Percentiles rank a stretch among this genome's conserved stretches.
phyloP scores from a whole-genome alignment of 2,113 vertebrate genomes.

The Siniperca knerii region DNA sequence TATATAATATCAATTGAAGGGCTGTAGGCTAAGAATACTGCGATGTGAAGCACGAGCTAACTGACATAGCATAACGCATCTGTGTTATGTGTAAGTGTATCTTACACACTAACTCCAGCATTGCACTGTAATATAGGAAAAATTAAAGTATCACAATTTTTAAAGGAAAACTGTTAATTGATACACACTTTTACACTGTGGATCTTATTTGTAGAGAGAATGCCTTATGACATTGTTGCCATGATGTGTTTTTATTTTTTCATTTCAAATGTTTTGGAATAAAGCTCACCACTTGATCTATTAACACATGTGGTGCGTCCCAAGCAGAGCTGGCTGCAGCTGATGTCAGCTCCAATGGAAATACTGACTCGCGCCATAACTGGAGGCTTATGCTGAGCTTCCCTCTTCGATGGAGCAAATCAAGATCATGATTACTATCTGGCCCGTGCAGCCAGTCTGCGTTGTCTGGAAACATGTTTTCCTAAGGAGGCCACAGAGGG shows the following conservation, averaged over 20 bases:
- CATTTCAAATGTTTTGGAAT: constrained; percentile 34
- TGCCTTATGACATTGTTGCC: not conserved
- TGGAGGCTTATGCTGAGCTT: constrained; percentile 60
- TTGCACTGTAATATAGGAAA: not conserved
- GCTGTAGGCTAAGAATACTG: not conserved
- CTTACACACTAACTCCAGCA: too few species aligned
- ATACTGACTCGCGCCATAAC: constrained; percentile 70
- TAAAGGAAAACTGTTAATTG: not conserved
- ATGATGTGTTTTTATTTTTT: not conserved
- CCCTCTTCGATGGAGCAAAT: constrained; percentile 72
- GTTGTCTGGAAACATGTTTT: constrained; percentile 80
- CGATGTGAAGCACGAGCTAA: not conserved
- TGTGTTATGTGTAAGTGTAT: not conserved
- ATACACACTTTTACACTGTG: not conserved
- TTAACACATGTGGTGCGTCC: constrained; percentile 40
- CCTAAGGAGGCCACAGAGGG: constrained; percentile 78
- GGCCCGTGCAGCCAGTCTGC: constrained; percentile 69
- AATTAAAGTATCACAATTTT: not conserved
- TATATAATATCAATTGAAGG: not conserved
- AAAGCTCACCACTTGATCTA: constrained; percentile 23
- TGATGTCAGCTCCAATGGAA: constrained; percentile 66
- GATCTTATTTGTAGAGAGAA: not conserved
- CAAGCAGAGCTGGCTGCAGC: constrained; percentile 27
- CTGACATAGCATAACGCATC: not conserved
- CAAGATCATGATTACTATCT: constrained; percentile 80